Evolutionary conservation across 2,113 vertebrate genomes (phyloP).

Genomic region (Mastomys natalensis): DNA sequence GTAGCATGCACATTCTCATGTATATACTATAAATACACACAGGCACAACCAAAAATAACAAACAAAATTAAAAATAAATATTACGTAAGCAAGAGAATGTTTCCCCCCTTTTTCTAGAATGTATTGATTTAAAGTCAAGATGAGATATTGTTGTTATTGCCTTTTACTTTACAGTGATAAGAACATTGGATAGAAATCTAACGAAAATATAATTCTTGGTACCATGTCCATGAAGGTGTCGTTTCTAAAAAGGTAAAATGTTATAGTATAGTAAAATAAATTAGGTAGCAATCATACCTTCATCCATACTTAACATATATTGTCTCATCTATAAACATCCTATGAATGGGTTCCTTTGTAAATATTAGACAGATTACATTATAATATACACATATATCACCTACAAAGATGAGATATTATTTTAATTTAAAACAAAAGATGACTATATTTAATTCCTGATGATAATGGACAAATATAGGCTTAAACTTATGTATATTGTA

Average conservation of each 20-base stretch:
- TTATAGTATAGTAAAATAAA: not conserved
- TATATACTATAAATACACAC: not conserved
- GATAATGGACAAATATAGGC: not conserved
- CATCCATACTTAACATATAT: not conserved
- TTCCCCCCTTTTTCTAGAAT: not conserved
- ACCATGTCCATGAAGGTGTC: not conserved
- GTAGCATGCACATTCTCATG: not conserved
- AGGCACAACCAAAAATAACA: not conserved
- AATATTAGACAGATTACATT: not conserved
- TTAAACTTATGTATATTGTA: not conserved
- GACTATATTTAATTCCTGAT: not conserved
- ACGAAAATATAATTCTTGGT: not conserved
- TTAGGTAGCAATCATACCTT: not conserved
- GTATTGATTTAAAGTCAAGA: not conserved
- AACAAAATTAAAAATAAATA: not conserved
- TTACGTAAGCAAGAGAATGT: not conserved
- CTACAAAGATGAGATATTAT: not conserved
- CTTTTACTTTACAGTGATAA: not conserved
- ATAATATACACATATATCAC: not conserved
- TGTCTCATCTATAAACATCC: not conserved
- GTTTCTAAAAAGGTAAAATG: not conserved
- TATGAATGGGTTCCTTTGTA: not conserved
- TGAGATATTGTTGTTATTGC: no score
- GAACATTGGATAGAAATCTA: not conserved
- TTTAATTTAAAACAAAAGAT: not conserved